These are phyloP conservation scores for Sprattus sprattus DNA, from an alignment of 2,113 vertebrate species.

Conservation along the genomic window DNA sequence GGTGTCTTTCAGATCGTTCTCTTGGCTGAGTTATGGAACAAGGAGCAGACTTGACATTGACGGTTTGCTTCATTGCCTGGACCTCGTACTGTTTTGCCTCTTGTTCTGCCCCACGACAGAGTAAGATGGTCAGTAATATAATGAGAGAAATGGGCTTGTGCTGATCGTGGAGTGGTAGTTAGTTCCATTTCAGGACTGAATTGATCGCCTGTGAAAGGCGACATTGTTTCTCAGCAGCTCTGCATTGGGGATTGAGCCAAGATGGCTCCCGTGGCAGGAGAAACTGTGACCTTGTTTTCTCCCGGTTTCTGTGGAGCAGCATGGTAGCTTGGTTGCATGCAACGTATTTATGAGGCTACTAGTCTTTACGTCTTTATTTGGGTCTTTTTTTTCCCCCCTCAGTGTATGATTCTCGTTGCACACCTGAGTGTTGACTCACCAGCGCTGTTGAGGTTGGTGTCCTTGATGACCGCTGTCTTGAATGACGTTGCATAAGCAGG, in stretches of 20 bases:
- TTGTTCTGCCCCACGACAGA: not conserved
- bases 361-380: not conserved
- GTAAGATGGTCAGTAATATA: not conserved
- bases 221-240: not conserved
- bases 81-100: not conserved
- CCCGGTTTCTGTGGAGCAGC: not conserved
- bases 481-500: not conserved
- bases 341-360: not conserved
- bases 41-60: not conserved
- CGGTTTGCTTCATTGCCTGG: not conserved
- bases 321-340: not conserved
- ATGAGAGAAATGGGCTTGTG: not conserved
- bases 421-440: not conserved
- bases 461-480: not conserved
- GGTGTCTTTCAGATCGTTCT: not conserved
- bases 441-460: not conserved
- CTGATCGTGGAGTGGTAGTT: not conserved
- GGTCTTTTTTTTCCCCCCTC: not conserved
- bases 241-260: conserved; percentile 12
- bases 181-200: not conserved
- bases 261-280: conserved; percentile 47
- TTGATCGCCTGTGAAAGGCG: conserved; percentile 10
- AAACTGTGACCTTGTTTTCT: conserved; percentile 36
- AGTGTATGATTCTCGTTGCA: not conserved
- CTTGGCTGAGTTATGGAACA: not conserved